These are phyloP conservation scores for Poeciliopsis infans DNA, from an alignment of 2,797 vertebrate genomes.

Conservation along the genomic window DNA sequence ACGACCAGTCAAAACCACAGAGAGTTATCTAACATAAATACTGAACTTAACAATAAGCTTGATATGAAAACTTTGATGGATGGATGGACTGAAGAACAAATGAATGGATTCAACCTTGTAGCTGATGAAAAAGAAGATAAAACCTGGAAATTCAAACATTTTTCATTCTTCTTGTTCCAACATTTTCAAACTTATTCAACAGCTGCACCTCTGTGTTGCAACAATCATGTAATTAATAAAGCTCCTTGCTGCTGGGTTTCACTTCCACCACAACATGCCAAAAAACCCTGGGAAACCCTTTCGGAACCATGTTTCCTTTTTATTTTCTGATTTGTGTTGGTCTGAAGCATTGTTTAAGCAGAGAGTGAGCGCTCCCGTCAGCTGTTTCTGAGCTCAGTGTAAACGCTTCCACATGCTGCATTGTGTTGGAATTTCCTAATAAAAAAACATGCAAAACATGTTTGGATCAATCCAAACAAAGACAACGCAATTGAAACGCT, in stretches of 20 bases:
- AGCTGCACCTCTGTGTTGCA: not conserved
- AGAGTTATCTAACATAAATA: not conserved
- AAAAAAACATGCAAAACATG: not conserved
- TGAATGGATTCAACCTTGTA: not conserved
- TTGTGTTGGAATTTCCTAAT: not conserved
- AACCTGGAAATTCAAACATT: not conserved
- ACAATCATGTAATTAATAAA: not conserved
- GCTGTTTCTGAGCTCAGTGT: not conserved
- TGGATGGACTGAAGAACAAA: not conserved
- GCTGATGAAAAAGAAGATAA: not conserved
- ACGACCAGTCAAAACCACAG: not conserved
- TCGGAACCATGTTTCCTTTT: not conserved
- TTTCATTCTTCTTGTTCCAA: not conserved
- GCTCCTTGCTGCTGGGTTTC: not conserved
- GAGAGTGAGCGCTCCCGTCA: not conserved
- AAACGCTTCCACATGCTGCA: not conserved
- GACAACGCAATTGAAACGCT: not conserved
- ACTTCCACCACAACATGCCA: not conserved
- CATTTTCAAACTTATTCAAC: not conserved
- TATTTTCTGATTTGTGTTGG: not conserved
- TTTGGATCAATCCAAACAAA: not conserved
- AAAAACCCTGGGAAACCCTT: not conserved
- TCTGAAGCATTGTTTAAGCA: not conserved
- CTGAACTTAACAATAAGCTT: not conserved
- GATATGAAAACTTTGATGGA: not conserved